Base-by-base conservation (phyloP, 2,113 vertebrate species). In the Strigops habroptila region DNA sequence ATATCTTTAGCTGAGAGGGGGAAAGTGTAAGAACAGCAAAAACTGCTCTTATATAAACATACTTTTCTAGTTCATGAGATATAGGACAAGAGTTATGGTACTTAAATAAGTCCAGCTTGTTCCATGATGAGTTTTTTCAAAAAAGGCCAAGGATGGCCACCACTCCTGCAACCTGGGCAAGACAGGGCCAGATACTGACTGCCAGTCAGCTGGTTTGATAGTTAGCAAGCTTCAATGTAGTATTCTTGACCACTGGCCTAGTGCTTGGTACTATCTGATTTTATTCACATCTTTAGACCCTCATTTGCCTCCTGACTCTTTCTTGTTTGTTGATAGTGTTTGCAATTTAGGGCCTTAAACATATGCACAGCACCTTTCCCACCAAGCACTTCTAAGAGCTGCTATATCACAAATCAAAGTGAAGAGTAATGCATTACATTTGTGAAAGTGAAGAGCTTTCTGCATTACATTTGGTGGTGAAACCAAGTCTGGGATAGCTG, bases 1-100 rank as follows among this genome's bases (percentile, higher is more conserved):
- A 95, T 97, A 92, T 93, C 89, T 97, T 94, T 91, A 96, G 88
- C 71, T 82, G 93, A 94, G 88, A 96, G 83, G 39, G 76, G 57
- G 62, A 71, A 87, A 82, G 64, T 65, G 35, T 49, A 91, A 95
- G 82, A 88, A 83, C 57, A 48, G 49, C 80, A 64, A 84, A 94
- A 94, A 81, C 27, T 70, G 60, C 49, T 93, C 76, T 77, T 74
- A 43, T 27, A 63, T 88, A 88, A 94, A 62, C 76, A 94, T 44
- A 90, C 70, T 93, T 95, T 96, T 79, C 63, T 55, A 37, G 77
- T 44, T 31, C 53, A 81, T 78, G 52, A 89, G 18, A 77, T 63
- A 43, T 2, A 18, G 12, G 19, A 65, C 3, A 7, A 43, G 43
- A 90, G 14, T 48, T 65, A 55, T 4, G 5, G 31, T 8, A n/a